phyloP scores from a whole-genome alignment of 2,888 invertebrate species.

The Drosophila helvetica region DNA sequence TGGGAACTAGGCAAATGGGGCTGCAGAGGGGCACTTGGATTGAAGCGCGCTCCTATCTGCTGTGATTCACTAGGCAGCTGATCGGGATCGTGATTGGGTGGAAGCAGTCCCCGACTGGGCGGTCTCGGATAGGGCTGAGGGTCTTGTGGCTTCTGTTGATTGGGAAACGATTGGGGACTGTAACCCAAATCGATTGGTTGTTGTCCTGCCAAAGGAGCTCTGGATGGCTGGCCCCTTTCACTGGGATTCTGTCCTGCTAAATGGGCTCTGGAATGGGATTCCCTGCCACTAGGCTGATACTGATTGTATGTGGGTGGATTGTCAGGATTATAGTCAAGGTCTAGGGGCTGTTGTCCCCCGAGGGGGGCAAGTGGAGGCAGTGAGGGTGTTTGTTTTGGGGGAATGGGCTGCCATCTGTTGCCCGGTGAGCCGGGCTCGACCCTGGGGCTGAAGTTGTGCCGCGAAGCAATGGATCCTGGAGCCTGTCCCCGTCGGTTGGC shows the following conservation, averaged over 20 bases:
- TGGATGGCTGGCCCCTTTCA: slow-evolving; percentile 11
- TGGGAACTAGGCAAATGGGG: neutral
- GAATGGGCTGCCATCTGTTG: slow-evolving; percentile 44
- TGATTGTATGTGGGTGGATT: neutral
- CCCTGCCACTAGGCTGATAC: slow-evolving; percentile 13
- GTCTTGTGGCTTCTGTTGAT: slow-evolving; percentile 14
- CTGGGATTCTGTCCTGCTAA: slow-evolving; percentile 39
- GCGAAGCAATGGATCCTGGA: slow-evolving; percentile 39
- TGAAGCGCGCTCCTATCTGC: slow-evolving; percentile 7
- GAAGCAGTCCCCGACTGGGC: slow-evolving; percentile 6
- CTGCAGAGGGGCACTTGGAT: neutral
- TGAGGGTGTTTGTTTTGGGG: slow-evolving; percentile 11
- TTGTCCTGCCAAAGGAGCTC: slow-evolving; percentile 35
- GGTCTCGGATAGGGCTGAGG: neutral
- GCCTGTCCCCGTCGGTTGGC: slow-evolving; percentile 34
- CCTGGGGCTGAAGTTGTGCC: slow-evolving; percentile 66
- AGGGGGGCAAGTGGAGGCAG: slow-evolving; percentile 37
- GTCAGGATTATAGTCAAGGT: slow-evolving; percentile 41
- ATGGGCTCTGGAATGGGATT: slow-evolving; percentile 22
- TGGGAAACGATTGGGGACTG: slow-evolving; percentile 11
- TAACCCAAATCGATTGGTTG: slow-evolving; percentile 41
- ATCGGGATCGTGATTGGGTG: slow-evolving; percentile 25
- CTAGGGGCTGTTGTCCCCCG: slow-evolving; percentile 39
- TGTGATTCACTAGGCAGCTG: slow-evolving; percentile 37
- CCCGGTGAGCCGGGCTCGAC: slow-evolving; percentile 32